Percentiles rank a stretch among this genome's conserved stretches.
Conservation (phyloP, 2,888 invertebrate species). For the Drosophila nigricruria region DNA sequence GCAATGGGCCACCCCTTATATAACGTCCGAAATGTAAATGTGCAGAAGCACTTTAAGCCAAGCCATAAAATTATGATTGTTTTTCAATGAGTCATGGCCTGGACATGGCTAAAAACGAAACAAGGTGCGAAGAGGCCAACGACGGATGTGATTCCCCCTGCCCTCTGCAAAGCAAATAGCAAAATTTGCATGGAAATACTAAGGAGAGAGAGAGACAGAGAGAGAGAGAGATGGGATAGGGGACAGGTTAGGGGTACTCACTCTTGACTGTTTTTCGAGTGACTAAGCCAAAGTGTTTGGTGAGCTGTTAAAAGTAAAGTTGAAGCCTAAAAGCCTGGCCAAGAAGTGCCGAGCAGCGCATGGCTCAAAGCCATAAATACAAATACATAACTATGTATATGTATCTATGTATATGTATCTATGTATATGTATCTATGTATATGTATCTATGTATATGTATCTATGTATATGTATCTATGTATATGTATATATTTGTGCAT, state of each 20-base stretch:
- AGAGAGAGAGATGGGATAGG: background rate
- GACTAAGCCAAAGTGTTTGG: slow-evolving; percentile 59
- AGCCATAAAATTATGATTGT: slow-evolving; percentile 26
- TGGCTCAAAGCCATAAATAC: slow-evolving; percentile 21
- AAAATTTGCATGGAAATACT: slow-evolving; percentile 5
- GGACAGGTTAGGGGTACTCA: background rate
- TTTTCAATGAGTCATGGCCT: slow-evolving; percentile 49
- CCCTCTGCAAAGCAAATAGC: background rate
- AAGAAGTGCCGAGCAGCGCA: slow-evolving; percentile 31
- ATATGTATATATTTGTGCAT: background rate
- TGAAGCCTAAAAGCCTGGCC: slow-evolving; percentile 31
- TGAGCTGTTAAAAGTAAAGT: slow-evolving; percentile 50
- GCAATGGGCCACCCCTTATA: slow-evolving; percentile 12
- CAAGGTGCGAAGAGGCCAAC: background rate
- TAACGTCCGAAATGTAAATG: slow-evolving; percentile 11
- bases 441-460: background rate
- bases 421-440: background rate
- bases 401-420: background rate
- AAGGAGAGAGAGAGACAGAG: background rate
- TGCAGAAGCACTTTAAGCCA: slow-evolving; percentile 20
- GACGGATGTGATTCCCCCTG: background rate
- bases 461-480: background rate
- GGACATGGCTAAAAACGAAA: slow-evolving; percentile 6
- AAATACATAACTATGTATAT: background rate
- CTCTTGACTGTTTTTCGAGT: slow-evolving; percentile 37